Conservation (phyloP, 2,797 vertebrate species). For the Schizopygopsis pylzovi region DNA sequence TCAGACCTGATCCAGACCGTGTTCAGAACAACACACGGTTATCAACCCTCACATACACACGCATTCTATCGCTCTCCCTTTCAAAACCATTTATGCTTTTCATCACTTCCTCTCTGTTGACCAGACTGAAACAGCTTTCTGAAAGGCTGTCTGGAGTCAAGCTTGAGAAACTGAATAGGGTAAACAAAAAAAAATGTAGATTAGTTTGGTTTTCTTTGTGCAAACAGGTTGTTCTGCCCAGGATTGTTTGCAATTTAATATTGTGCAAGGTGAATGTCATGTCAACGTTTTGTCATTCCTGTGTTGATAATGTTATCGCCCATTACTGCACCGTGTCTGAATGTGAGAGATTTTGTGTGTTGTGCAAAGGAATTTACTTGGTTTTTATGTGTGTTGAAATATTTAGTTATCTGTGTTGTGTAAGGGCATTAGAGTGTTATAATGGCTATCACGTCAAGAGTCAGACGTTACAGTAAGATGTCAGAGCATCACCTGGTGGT, state of each 20-base stretch:
- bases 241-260: conserved; percentile 16
- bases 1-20: conserved; percentile 66
- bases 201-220: not conserved
- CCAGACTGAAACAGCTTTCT: conserved; percentile 53
- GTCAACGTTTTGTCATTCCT: conserved; percentile 22
- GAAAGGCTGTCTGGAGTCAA: conserved; percentile 24
- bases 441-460: not conserved
- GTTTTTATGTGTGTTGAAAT: conserved; percentile 14
- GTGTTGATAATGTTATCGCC: conserved; percentile 25
- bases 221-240: not conserved
- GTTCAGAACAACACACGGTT: conserved; percentile 55
- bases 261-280: conserved; percentile 17
- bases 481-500: conserved; percentile 48
- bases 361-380: conserved; percentile 37
- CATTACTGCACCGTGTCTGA: not conserved
- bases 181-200: not conserved
- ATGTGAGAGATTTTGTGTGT: conserved; percentile 27
- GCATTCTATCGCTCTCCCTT: conserved; percentile 25
- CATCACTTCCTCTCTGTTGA: conserved; percentile 67
- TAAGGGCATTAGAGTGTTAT: not conserved
- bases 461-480: conserved; percentile 4
- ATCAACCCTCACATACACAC: conserved; percentile 15
- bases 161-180: not conserved
- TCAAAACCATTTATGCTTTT: conserved; percentile 51
- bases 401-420: conserved; percentile 10